phyloP scores from a whole-genome alignment of 2,797 vertebrate genomes.

The Cossypha niveicapilla region DNA sequence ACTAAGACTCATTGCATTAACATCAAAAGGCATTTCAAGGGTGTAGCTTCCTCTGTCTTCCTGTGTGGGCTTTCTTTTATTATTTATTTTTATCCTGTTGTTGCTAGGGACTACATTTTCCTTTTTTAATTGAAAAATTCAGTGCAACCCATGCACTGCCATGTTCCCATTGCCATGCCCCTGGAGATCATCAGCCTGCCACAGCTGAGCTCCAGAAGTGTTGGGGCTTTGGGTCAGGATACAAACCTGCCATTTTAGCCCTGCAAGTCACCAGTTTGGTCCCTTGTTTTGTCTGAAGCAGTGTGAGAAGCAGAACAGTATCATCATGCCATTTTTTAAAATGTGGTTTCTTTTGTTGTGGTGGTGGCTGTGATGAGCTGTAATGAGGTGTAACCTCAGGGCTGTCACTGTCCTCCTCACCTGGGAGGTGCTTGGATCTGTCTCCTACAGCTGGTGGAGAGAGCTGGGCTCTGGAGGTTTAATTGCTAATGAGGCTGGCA shows the following conservation, averaged over 20 bases:
- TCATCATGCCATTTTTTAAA: not conserved
- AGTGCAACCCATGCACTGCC: fast-evolving
- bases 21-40: constrained; percentile 38
- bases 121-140: not conserved
- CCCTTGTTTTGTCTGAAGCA: not conserved
- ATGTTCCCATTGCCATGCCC: not conserved
- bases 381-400: not conserved
- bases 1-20: constrained; percentile 1
- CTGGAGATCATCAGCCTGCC: not conserved
- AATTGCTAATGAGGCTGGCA: not conserved
- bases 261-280: not conserved
- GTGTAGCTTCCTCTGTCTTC: not conserved
- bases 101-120: not conserved
- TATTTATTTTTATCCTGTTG: constrained; percentile 4
- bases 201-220: not conserved
- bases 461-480: not conserved
- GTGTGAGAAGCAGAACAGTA: not conserved
- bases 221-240: not conserved
- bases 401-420: not conserved
- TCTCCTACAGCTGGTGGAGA: not conserved
- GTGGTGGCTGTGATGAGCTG: not conserved
- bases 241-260: not conserved
- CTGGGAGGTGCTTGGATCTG: not conserved
- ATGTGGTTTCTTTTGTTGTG: not conserved
- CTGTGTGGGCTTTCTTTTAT: not conserved